Evolutionary conservation across 2,888 invertebrate species (phyloP).

Genomic region (Graphium colonna): DNA sequence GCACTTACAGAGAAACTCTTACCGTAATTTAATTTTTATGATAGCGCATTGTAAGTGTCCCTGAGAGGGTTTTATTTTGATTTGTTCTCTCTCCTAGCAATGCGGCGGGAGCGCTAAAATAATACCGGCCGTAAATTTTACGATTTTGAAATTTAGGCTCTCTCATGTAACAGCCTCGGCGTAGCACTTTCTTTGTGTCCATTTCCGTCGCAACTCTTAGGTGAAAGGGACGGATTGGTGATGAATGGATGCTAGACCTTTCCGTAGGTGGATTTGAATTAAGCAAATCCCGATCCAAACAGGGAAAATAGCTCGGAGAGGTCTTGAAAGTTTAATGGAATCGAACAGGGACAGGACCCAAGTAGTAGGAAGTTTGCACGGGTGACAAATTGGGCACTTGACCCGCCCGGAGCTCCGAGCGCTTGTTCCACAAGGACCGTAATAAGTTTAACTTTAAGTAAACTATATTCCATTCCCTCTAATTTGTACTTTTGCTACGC

Average conservation of each 20-base stretch:
- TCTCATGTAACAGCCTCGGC: not conserved
- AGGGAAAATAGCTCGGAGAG: slow-evolving; percentile 75
- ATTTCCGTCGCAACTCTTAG: not conserved
- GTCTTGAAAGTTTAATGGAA: slow-evolving; percentile 80
- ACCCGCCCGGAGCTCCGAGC: slow-evolving; percentile 70
- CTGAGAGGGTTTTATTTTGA: slow-evolving; percentile 60
- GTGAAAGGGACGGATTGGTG: not conserved
- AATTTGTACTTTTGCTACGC: slow-evolving; percentile 64
- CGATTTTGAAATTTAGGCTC: slow-evolving; percentile 16
- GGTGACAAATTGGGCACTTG: slow-evolving; percentile 80
- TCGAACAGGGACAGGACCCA: slow-evolving; percentile 67
- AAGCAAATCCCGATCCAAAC: slow-evolving; percentile 74
- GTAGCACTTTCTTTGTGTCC: not conserved
- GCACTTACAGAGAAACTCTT: slow-evolving; percentile 74
- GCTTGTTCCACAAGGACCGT: slow-evolving; percentile 76
- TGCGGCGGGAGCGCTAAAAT: slow-evolving; percentile 34
- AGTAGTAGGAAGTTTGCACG: slow-evolving; percentile 74
- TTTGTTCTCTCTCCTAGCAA: slow-evolving; percentile 46
- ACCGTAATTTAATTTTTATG: slow-evolving; percentile 78
- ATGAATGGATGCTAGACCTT: slow-evolving; percentile 2
- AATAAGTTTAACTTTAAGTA: slow-evolving; percentile 80
- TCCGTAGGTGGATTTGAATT: slow-evolving; percentile 49
- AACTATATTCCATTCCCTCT: slow-evolving; percentile 78
- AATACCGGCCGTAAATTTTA: slow-evolving; percentile 21
- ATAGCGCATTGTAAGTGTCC: slow-evolving; percentile 74